phyloP scores from a whole-genome alignment of 2,888 invertebrate genomes.

The Hirtodrosophila duncani region DNA sequence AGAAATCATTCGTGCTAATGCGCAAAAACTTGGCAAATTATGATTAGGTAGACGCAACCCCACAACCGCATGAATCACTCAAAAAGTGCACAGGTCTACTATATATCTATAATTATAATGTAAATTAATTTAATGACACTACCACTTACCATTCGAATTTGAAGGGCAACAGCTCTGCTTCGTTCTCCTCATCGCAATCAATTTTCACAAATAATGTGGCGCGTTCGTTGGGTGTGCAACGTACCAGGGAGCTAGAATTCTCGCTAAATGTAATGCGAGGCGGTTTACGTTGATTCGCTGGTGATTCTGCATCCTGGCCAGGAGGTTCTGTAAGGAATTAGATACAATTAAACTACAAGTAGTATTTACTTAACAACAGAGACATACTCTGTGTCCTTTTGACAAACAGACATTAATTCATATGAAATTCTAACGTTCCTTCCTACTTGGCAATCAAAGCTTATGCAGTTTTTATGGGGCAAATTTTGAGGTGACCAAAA shows the following conservation, averaged over 20 bases:
- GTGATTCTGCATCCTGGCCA: conserved; percentile 14
- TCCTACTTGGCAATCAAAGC: no score
- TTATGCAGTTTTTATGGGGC: no score
- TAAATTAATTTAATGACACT: conserved; percentile 1
- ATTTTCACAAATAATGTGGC: conserved; percentile 78
- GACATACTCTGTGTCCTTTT: no score
- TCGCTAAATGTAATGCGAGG: conserved; percentile 76
- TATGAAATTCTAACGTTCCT: no score
- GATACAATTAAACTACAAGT: conserved; percentile 2
- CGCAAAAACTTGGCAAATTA: conserved; percentile 59
- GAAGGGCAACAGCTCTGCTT: conserved; percentile 73
- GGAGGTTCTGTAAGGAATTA: conserved; percentile 45
- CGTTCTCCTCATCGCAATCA: conserved; percentile 74
- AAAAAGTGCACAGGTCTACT: conserved; percentile 19
- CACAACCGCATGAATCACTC: conserved; percentile 50
- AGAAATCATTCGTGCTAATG: conserved; percentile 62
- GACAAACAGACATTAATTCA: no score
- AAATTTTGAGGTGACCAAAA: no score
- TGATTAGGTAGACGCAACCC: conserved; percentile 38
- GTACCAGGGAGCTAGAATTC: conserved; percentile 76
- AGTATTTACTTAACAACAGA: no score
- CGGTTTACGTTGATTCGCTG: conserved; percentile 30
- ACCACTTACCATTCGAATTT: conserved; percentile 77
- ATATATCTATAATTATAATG: background rate
- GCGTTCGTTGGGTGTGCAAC: conserved; percentile 77